phyloP scores from a whole-genome alignment of 2,797 vertebrate species.

The Sylvia borin region DNA sequence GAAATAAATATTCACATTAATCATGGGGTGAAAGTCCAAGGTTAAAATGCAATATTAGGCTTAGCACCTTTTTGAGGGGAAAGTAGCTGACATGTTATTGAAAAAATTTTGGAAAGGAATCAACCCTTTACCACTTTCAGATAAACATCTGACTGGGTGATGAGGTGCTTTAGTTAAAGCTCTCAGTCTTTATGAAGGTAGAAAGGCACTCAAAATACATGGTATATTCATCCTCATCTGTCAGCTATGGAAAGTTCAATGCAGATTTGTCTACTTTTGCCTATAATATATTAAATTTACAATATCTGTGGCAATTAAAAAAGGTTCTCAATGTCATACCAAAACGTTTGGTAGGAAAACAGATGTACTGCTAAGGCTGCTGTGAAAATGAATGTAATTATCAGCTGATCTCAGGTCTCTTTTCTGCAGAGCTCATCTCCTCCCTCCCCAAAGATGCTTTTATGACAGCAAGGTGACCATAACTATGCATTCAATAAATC shows the following conservation, averaged over 20 bases:
- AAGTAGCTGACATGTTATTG: constrained; percentile 56
- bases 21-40: constrained; percentile 74
- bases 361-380: constrained; percentile 36
- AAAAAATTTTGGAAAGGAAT: constrained; percentile 57
- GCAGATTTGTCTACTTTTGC: constrained; percentile 30
- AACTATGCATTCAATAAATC: neutral
- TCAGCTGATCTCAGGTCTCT: neutral
- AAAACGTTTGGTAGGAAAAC: constrained; percentile 36
- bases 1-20: constrained; percentile 84
- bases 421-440: neutral
- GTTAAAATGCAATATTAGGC: constrained; percentile 59
- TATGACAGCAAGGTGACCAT: neutral
- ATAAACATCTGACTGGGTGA: constrained; percentile 27
- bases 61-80: constrained; percentile 75
- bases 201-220: constrained; percentile 78
- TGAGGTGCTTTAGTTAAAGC: constrained; percentile 74
- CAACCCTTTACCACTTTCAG: constrained; percentile 8
- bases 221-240: constrained; percentile 42
- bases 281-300: constrained; percentile 42
- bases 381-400: neutral
- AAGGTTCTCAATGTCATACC: constrained; percentile 25
- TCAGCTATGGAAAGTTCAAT: constrained; percentile 44
- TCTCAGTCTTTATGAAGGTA: constrained; percentile 68
- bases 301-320: constrained; percentile 34
- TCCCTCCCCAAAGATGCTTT: neutral